Evolutionary conservation across 1,140 invertebrate genomes (phyloP), one percentile per base, ranked within the genome.

Genomic region (Notospermus geniculatus): DNA sequence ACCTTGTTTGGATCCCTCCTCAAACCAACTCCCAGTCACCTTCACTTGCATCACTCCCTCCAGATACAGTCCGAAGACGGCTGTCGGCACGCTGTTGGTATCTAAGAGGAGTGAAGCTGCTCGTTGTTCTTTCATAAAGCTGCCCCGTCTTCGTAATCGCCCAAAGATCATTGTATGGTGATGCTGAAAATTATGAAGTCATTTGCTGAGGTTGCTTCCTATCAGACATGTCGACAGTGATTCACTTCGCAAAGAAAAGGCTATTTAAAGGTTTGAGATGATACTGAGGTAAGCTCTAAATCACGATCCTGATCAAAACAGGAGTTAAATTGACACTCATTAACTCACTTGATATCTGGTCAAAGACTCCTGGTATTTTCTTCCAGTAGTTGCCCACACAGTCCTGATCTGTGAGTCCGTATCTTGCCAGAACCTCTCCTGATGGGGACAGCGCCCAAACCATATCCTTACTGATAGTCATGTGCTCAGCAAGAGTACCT

Each of bases 371-470:
- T 50, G 84, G 84, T 41, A 86, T 76, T 72, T 81, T 81, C 64
- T 82, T 80, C 85, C 85, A 86, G 63, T 82, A 84, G 68, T 86
- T 82, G 25, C 85, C 85, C 59, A 80, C 81, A 59, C 77, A 81
- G 69, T 85, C 85, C 23, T 76, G 81, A 28, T 75, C 64, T 1
- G 80, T 71, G 27, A 86, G 80, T 17, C 84, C 84, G 69, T 78
- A 76, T 52, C 85, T 69, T 63, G 80, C 74, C 62, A 81, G 83
- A 36, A 86, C 76, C 63, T 82, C 77, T 39, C 84, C 83, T 59
- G 75, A 72, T 0, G 75, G 67, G 30, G 80, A 80, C 4, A 86
- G 62, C 0, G 83, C 84, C 82, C 82, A 86, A 4, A 86, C 85
- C 59, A 75, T 77, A 32, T 74, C 72, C 23, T 79, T 77, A 65